phyloP scores from a whole-genome alignment of 2,888 invertebrate genomes.

The Nomada fabriciana region DNA sequence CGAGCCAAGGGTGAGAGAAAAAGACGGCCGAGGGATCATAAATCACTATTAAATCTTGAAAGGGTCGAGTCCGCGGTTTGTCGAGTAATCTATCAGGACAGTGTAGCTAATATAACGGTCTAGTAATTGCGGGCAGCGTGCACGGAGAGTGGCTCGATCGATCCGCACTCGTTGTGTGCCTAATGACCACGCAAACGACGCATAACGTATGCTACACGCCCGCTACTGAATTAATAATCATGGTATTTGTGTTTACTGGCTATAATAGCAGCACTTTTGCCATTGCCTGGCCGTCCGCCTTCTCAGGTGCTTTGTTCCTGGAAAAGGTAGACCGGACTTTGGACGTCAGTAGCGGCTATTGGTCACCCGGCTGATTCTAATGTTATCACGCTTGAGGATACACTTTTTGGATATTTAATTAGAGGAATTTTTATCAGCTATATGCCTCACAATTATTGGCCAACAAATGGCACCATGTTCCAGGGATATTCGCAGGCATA shows the following conservation, averaged over 20 bases:
- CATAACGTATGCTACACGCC: constrained; percentile 45
- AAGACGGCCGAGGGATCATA: constrained; percentile 63
- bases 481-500: background rate
- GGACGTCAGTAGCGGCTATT: too few species aligned
- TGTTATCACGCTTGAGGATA: background rate
- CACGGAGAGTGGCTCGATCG: constrained; percentile 72
- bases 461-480: background rate
- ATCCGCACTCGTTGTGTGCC: constrained; percentile 69
- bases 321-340: too few species aligned
- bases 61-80: constrained; percentile 75
- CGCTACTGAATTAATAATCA: constrained; percentile 67
- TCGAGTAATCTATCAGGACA: constrained; percentile 80
- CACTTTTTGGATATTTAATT: background rate
- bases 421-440: background rate
- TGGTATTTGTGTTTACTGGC: constrained; percentile 32
- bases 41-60: constrained; percentile 82
- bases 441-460: background rate
- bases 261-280: background rate
- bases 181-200: constrained; percentile 69
- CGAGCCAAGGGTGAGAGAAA: background rate
- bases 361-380: background rate
- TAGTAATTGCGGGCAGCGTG: constrained; percentile 71
- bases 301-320: background rate
- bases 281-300: constrained; percentile 5
- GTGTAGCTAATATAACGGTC: constrained; percentile 75